A percentile compares a stretch with the other conserved stretches of the same genome.
phyloP scores from a whole-genome alignment of 2,797 vertebrate species.

The Protosalanx chinensis region DNA sequence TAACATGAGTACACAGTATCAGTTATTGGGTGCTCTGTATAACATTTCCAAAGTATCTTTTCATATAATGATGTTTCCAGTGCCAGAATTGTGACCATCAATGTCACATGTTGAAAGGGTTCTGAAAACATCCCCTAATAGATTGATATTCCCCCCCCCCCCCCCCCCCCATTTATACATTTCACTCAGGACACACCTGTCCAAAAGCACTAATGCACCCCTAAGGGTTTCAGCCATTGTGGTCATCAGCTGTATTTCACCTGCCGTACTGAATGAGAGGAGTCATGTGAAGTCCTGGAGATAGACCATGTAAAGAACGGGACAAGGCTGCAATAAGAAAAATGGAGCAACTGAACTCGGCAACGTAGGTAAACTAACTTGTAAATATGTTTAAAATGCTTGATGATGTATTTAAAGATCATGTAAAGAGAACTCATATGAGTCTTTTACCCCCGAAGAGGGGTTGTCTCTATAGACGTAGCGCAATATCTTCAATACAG shows the following conservation, averaged over 20 bases:
- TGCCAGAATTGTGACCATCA: background rate
- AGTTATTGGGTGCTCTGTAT: background rate
- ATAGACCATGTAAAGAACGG: constrained; percentile 19
- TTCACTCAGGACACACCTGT: background rate
- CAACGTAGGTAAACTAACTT: too few relatives aligned
- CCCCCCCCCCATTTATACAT: background rate
- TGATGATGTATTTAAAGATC: background rate
- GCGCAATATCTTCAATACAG: too few relatives aligned
- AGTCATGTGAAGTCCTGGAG: constrained; percentile 20
- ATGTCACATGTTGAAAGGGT: background rate
- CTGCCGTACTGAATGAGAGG: constrained; percentile 23
- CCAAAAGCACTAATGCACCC: constrained; percentile 23
- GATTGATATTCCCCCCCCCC: background rate
- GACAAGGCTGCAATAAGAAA: background rate
- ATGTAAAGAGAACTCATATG: background rate
- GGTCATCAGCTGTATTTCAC: constrained; percentile 21
- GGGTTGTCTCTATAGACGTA: too few relatives aligned
- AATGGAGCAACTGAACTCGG: background rate
- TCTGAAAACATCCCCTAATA: background rate
- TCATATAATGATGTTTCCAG: background rate
- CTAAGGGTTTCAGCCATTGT: constrained; percentile 22
- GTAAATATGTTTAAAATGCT: background rate
- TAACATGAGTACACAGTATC: background rate
- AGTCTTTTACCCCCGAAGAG: background rate
- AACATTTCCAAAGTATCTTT: background rate